Percentiles rank a stretch among this genome's conserved stretches.
These are phyloP conservation scores for Silurus meridionalis DNA, from an alignment of 2,113 vertebrate genomes.

Conservation along the genomic window DNA sequence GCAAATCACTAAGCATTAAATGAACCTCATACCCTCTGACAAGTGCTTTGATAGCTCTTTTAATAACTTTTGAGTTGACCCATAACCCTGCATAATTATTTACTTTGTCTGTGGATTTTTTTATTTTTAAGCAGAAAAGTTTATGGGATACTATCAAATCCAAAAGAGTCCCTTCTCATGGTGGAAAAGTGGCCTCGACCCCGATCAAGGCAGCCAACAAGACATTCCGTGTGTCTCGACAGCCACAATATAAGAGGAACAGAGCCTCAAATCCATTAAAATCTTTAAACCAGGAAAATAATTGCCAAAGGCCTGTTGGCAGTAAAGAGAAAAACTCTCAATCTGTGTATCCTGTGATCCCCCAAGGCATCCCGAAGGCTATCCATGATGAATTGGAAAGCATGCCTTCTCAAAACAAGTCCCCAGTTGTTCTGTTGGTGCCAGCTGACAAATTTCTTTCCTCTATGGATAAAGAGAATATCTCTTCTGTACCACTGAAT, in stretches of 20 bases:
- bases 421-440: constrained; percentile 56
- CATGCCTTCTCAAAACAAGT: constrained; percentile 56
- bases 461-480: constrained; percentile 25
- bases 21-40: too few species aligned
- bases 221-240: constrained; percentile 78
- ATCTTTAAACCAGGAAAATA: constrained; percentile 70
- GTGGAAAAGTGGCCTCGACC: constrained; percentile 56
- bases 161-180: constrained; percentile 66
- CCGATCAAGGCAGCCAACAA: constrained; percentile 75
- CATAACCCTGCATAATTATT: background rate
- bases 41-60: background rate
- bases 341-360: constrained; percentile 44
- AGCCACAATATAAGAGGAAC: constrained; percentile 63
- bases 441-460: constrained; percentile 49
- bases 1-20: too few species aligned
- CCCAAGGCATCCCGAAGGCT: constrained; percentile 53
- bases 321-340: background rate
- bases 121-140: constrained; percentile 76
- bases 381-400: constrained; percentile 57
- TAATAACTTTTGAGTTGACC: background rate
- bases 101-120: background rate
- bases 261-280: constrained; percentile 78
- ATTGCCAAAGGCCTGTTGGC: background rate
- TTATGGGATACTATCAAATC: constrained; percentile 87
- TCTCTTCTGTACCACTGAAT: background rate